phyloP scores from a whole-genome alignment of 2,113 vertebrate genomes.

The Oncorhynchus gorbuscha region DNA sequence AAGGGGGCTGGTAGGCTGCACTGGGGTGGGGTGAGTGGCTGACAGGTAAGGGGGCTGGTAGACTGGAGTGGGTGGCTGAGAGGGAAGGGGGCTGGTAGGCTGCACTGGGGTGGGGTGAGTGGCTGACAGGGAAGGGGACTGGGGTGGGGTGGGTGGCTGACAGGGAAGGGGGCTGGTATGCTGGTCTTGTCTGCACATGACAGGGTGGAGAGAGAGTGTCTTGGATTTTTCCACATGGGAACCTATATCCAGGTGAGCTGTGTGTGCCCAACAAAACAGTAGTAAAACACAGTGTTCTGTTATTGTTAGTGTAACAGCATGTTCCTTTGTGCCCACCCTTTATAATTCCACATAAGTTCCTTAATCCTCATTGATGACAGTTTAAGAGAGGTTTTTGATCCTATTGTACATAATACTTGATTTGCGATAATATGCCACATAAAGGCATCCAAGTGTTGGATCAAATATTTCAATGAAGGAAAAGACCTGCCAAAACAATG shows the following conservation, averaged over 20 bases:
- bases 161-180: constrained; percentile 31
- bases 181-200: constrained; percentile 82
- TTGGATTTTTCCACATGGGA: constrained; percentile 34
- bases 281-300: neutral
- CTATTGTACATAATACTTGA: too few species aligned
- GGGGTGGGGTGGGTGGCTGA: constrained; percentile 7
- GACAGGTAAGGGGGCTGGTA: too few species aligned
- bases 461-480: too few species aligned
- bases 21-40: too few species aligned
- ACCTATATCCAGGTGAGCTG: constrained; percentile 50
- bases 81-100: constrained; percentile 62
- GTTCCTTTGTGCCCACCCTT: neutral
- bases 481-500: too few species aligned
- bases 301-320: neutral
- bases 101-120: neutral
- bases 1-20: too few species aligned
- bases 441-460: too few species aligned
- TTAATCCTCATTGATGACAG: neutral
- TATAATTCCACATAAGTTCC: neutral
- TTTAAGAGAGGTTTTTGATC: too few species aligned
- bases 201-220: constrained; percentile 61
- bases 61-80: neutral
- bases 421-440: too few species aligned
- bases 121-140: neutral
- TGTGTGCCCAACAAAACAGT: constrained; percentile 1